Evolutionary conservation across 2,113 vertebrate genomes (phyloP), one percentile per base, ranked within the genome.

Genomic region (Coryphaenoides rupestris): DNA sequence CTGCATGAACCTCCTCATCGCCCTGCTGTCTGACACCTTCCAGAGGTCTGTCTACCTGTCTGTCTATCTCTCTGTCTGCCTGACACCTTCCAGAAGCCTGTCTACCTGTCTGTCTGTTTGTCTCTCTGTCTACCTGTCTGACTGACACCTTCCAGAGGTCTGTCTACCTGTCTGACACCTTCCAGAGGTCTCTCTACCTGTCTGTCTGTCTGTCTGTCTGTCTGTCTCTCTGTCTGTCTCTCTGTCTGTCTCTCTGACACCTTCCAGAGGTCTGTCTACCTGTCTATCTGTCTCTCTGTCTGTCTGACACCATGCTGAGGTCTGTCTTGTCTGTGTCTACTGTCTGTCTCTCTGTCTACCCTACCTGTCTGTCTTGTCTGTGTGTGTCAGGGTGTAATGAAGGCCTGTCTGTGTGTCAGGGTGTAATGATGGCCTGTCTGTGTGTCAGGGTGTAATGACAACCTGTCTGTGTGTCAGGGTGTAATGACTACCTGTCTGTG

Each of bases 31-130:
- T 0, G 86, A 90, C 77, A 89, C 87, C 53, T 90, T 89, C 65
- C 85, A 88, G 74, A 89, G 89, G 87, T 79, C 17, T 67, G 58
- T 55, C 15, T 33, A 14, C 21, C 13, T 66, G 46, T 52, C 14
- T 46, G 21, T 55, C 19, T 55, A 15, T 58, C 19, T 58, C 7
- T 10, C 15, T 22, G 55, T n/a, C 71, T 89, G 14, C 83, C 84
- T 0, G 86, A 90, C 77, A 89, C 87, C 53, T 90, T 89, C 65
- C 85, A 88, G 74, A 89, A 88, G 87, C 77, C 17, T 67, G 58
- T 55, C 15, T 40, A 19, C 21, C 13, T 66, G 46, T 33, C 15
- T 46, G 21, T 55, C 19, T 55, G 23, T 58, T 12, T 40, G 6
- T 12, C 33, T 40, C 6, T 40, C 19, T 58, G 23, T 50, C 47